Evolutionary conservation across 2,888 invertebrate species (phyloP).

Genomic region (Ormyrus thymus): DNA sequence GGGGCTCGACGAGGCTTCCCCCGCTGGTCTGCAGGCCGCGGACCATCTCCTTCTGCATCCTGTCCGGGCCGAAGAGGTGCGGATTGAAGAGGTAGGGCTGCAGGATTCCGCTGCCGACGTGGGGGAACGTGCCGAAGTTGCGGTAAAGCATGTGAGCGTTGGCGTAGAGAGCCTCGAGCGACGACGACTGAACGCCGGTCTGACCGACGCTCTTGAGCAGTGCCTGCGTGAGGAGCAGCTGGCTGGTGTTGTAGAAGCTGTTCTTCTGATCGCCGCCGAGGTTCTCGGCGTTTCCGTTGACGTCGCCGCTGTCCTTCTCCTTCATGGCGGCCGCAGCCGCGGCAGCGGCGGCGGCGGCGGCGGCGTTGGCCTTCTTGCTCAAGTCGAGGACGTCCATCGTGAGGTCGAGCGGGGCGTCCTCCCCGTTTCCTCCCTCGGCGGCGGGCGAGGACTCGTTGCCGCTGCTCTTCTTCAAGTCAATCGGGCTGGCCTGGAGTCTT

Average conservation of each 20-base stretch:
- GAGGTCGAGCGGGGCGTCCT: constrained; percentile 81
- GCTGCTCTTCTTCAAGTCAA: constrained; percentile 64
- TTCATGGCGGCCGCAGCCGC: constrained; percentile 61
- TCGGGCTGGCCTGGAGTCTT: constrained; percentile 70
- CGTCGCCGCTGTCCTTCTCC: constrained; percentile 52
- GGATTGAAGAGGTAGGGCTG: constrained; percentile 79
- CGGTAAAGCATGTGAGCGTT: constrained; percentile 69
- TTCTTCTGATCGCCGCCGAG: constrained; percentile 66
- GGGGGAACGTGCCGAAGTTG: constrained; percentile 71
- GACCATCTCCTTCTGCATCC: constrained; percentile 81
- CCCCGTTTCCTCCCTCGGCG: constrained; percentile 55
- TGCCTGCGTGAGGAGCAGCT: constrained; percentile 81
- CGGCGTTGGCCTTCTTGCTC: constrained; percentile 81
- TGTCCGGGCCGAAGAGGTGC: constrained; percentile 82
- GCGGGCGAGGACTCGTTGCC: constrained; percentile 3
- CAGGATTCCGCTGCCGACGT: constrained; percentile 73
- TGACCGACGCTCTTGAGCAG: constrained; percentile 77
- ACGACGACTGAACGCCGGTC: constrained; percentile 58
- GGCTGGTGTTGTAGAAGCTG: constrained; percentile 75
- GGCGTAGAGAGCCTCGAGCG: constrained; percentile 69
- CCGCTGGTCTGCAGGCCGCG: constrained; percentile 83
- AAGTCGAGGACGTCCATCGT: constrained; percentile 89
- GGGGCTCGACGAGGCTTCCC: constrained; percentile 78
- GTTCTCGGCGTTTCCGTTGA: constrained; percentile 60
- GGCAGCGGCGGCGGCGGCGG: constrained; percentile 58